These are phyloP conservation scores for Eristalis arbustorum DNA, from an alignment of 2,888 invertebrate genomes.

Conservation along the genomic window DNA sequence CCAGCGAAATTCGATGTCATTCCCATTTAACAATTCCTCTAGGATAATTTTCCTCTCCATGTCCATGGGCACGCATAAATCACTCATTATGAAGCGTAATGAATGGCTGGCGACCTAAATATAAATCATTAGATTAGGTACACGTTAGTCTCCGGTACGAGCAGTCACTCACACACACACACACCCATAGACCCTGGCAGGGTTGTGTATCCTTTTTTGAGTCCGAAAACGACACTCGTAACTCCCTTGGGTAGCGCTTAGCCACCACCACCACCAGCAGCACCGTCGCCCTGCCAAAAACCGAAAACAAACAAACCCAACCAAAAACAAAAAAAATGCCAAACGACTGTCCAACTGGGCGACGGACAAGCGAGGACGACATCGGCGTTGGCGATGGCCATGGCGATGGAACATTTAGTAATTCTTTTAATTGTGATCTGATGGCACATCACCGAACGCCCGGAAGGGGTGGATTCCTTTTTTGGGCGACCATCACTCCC, in stretches of 20 bases:
- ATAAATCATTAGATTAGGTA: slow-evolving; percentile 81
- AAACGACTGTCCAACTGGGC: slow-evolving; percentile 17
- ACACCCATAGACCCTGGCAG: slow-evolving; percentile 48
- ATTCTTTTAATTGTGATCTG: slow-evolving; percentile 71
- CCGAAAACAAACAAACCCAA: slow-evolving; percentile 12
- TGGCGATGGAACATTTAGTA: slow-evolving; percentile 66
- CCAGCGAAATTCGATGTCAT: slow-evolving; percentile 60
- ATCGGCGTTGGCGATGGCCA: slow-evolving; percentile 20
- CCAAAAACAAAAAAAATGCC: slow-evolving; percentile 12
- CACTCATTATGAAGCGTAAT: slow-evolving; percentile 81
- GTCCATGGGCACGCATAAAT: slow-evolving; percentile 78
- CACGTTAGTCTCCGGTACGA: slow-evolving; percentile 64
- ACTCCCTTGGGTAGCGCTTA: slow-evolving; percentile 58
- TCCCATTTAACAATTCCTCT: slow-evolving; percentile 65
- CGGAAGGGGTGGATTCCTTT: slow-evolving; percentile 68
- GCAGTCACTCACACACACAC: slow-evolving; percentile 34
- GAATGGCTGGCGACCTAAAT: slow-evolving; percentile 81
- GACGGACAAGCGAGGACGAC: slow-evolving; percentile 11
- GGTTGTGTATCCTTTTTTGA: slow-evolving; percentile 34
- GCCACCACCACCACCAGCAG: slow-evolving; percentile 21
- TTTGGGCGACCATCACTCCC: slow-evolving; percentile 19
- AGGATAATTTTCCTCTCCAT: slow-evolving; percentile 67
- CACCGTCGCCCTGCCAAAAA: background rate
- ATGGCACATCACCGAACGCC: slow-evolving; percentile 69
- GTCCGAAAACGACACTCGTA: slow-evolving; percentile 64